Base-by-base conservation (phyloP, 2,113 vertebrate species). In the Tautogolabrus adspersus region DNA sequence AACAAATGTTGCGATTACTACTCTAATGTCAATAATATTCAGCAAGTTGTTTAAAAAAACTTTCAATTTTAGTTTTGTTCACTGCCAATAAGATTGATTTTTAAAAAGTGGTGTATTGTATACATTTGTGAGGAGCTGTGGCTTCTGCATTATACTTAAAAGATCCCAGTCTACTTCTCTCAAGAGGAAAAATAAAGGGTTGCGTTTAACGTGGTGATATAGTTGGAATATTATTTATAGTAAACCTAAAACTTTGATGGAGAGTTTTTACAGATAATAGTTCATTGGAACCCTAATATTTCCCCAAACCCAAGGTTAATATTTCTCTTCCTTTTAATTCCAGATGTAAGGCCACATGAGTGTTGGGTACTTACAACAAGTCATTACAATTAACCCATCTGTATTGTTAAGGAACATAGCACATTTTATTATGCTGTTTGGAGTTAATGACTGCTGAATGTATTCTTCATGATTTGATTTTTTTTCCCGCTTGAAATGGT, bases 391-490 rank as follows among this genome's bases (percentile, higher is more conserved):
- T 10, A 64, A 34, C 21, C 51, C 16, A 49, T 49, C 40, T 10
- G 40, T 42, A 18, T 19, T 49, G 16, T 66, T 34, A 26, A 59
- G 58, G n/a, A 71, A 1, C 73, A 57, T 15, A 19, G 6, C 5
- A 1, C 34, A 5, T 7, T 57, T 8, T 8, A 49, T 49, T 49
- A 49, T 72, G 7, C 23, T 77, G 26, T 57, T 46, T 58, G 42
- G 16, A 72, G 18, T 34, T 55, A 66, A 63, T 70, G 80, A 72
- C 63, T 59, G 10, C 15, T 68, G 38, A 59, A 75, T 87, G 51
- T 73, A 38, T 64, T 65, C 1, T n/a, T 40, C 12, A 21, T 42
- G 37, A 30, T 8, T 46, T 21, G n/a, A 62, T 42, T 12, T 23
- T 44, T 63, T 64, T 46, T 15, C 5, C 1, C 8, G n/a, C 34